Base-by-base conservation (phyloP, 2,113 vertebrate species). In the Piaya cayana region DNA sequence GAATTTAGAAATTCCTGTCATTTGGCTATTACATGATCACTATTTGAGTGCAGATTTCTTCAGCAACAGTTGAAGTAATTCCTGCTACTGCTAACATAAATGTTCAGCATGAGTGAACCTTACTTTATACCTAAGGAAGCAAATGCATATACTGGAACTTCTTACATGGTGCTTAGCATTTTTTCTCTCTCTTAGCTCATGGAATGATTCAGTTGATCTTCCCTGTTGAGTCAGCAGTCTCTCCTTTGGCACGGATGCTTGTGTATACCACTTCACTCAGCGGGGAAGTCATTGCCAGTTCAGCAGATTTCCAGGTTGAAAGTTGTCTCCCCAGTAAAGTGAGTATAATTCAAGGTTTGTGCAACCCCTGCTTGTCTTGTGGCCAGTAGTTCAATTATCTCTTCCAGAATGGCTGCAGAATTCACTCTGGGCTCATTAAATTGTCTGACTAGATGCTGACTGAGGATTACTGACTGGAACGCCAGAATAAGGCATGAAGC, bases 321-420 rank as follows among this genome's bases (percentile, higher is more conserved):
- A 97, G 91, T 6, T 99, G 99, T 82, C 97, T 99, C 42, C 93
- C 92, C 34, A 99, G 98, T 97, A 98, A 99, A 98, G 99, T 99
- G 62, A 82, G 96, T 96, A 58, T 23, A 88, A 82, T 8, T 10
- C 42, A 74, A 8, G 19, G 26, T n/a, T 75, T 56, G 15, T 15
- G 6, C n/a, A 74, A 43, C 5, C 10, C 9, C 1, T 32, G 16
- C 39, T 80, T 90, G 43, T 81, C 17, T 56, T 25, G 3, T 42
- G 22, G 50, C 26, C 10, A 52, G 59, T 36, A 69, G n/a, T 15
- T 78, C 21, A 22, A 21, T 39, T 49, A n/a, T 8, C 21, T 42
- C 36, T 64, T 82, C 20, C 29, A 37, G 52, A 65, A 85, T 2
- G 3, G 37, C 47, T 52, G 23, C 39, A 84, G 65, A 74, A 81